A percentile compares a stretch with the other conserved stretches of the same genome.
phyloP scores from a whole-genome alignment of 2,113 vertebrate species.

The Calidris pugnax region DNA sequence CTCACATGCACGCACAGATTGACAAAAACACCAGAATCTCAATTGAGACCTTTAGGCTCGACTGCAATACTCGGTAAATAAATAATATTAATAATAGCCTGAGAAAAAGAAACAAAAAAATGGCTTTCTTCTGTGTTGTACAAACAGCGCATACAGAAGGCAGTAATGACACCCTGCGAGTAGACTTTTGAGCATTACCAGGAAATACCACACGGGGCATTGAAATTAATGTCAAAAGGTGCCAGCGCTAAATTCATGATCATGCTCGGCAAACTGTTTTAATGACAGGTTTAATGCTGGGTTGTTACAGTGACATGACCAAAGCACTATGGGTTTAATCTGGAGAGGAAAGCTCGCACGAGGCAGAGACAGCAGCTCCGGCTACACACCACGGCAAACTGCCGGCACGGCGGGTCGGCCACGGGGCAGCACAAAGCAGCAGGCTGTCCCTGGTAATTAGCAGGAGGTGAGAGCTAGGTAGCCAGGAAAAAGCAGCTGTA shows the following conservation, averaged over 20 bases:
- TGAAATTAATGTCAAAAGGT: slow-evolving; percentile 64
- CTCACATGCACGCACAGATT: not conserved
- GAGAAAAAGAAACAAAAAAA: not conserved
- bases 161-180: slow-evolving; percentile 20
- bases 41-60: not conserved
- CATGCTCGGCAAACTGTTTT: slow-evolving; percentile 48
- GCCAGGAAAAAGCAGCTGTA: slow-evolving; percentile 20
- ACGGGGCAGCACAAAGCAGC: slow-evolving; percentile 50
- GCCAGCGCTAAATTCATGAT: slow-evolving; percentile 42
- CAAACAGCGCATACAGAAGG: not conserved
- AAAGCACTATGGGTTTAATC: slow-evolving; percentile 42
- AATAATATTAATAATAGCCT: slow-evolving; percentile 32
- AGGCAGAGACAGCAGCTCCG: not conserved
- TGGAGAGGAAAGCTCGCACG: slow-evolving; percentile 16
- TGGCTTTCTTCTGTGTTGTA: not conserved
- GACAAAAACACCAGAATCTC: slow-evolving; percentile 19
- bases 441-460: slow-evolving; percentile 40
- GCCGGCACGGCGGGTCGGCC: not conserved
- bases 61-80: slow-evolving; percentile 25
- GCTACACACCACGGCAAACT: not conserved
- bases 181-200: not conserved
- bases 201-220: slow-evolving; percentile 8
- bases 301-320: slow-evolving; percentile 58
- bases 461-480: slow-evolving; percentile 21
- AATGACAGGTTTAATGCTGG: slow-evolving; percentile 70